These are phyloP conservation scores for Sapajus apella DNA, from an alignment of 2,113 vertebrate genomes.

Conservation along the genomic window DNA sequence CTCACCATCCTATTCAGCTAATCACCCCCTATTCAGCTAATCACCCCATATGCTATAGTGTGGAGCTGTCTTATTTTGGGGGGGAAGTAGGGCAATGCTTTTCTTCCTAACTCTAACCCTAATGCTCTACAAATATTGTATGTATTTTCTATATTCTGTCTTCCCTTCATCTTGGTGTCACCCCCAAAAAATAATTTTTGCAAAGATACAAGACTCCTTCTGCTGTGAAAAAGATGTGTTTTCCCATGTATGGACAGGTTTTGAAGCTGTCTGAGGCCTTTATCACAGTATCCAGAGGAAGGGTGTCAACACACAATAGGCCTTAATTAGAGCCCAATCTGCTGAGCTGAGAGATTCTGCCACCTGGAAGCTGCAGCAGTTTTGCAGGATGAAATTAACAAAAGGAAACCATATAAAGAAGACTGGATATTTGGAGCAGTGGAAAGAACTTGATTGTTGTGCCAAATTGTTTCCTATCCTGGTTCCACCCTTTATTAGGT, in stretches of 20 bases:
- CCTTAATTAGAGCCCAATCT: not conserved
- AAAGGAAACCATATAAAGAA: conserved; percentile 21
- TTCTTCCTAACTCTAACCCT: not conserved
- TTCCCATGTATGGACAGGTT: not conserved
- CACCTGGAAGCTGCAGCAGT: conserved; percentile 18
- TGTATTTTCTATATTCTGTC: not conserved
- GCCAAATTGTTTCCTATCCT: not conserved
- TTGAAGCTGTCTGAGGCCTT: not conserved
- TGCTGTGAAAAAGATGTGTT: not conserved
- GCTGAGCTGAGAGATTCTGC: conserved; percentile 3
- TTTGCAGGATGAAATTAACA: conserved; percentile 45
- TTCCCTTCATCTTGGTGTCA: not conserved
- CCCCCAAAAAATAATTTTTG: not conserved
- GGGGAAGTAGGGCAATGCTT: not conserved
- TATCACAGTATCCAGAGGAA: not conserved
- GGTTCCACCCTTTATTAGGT: not conserved
- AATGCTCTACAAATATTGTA: not conserved
- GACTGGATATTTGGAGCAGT: not conserved
- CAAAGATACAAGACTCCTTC: not conserved
- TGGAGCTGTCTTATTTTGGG: not conserved
- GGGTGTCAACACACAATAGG: not conserved
- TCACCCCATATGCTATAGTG: not conserved
- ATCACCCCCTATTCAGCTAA: not conserved
- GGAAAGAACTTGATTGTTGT: conserved; percentile 6
- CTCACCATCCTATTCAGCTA: not conserved